Base-by-base conservation (phyloP, 2,888 invertebrate species). In the Drosophila bunnanda region DNA sequence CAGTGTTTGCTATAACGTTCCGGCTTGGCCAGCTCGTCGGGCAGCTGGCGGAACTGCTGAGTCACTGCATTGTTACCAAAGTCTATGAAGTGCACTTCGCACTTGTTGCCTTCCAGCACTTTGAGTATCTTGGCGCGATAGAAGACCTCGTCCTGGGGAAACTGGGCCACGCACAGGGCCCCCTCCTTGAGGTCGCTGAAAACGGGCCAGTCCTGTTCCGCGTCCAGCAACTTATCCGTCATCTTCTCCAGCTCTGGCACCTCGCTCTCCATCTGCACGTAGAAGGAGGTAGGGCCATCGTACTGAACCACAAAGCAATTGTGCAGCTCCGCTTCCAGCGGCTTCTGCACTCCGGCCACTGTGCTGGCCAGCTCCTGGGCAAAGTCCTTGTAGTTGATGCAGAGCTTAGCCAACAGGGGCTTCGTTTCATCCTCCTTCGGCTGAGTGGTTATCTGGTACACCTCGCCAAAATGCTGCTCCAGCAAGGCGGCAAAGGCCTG, bases 141-240 rank as follows among this genome's bases (percentile, higher is more conserved):
- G 97, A 97, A 99, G 75, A 94, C 94, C 34, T 95, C 95, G 90
- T 98, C 97, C 4, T 95, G 95, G 1, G 95, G 94, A 91, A 97
- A 98, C 84, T 96, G 95, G 2, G 98, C 98, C 46, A 95, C 93
- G 82, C 96, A 96, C 0, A 95, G 79, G 0, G 94, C 93, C 13
- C 95, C 95, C 62, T 94, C 82, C 28, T 79, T 34, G 4, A 88
- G 53, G 0, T 90, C 80, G 0, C 50, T 68, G 4, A 91, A 88
- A 9, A 73, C 55, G 28, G 81, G 76, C 36, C 91, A 87, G n/a
- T 88, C 77, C 5, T 77, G 78, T 38, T 91, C 91, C 0, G 91
- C 90, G 72, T 91, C 90, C n/a, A 89, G 80, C 50, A 92, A 73
- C 34, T 82, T 80, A 44, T 92, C 91, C 15, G 90, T 91, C 43